Evolutionary conservation across 2,113 vertebrate genomes (phyloP), one percentile per base, ranked within the genome.

Genomic region (Ictalurus furcatus): DNA sequence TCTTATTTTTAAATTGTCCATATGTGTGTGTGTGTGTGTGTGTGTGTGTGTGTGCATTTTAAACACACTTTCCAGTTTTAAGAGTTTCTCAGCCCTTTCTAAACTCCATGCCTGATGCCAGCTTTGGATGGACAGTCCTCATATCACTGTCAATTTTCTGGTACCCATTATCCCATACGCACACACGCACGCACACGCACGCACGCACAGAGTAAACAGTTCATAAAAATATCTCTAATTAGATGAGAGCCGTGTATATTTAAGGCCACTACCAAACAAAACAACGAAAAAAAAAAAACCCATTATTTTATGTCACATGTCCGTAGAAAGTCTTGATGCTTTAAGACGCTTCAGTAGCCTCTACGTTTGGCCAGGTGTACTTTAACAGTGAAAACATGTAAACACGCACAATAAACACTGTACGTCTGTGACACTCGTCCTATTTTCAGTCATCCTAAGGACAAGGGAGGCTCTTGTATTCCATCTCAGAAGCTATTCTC

Each of bases 261-360:
- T 98, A 99, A 98, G 97, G 98, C 98, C 97, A 98, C 97, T 95
- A 95, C 91, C 93, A 93, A 93, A 94, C 96, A 95, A 96, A 96
- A 95, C 95, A 93, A 90, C 91, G 91, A 94, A 87, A 88, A 85
- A 44, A 85, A 44, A 78, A 83, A 58, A 48, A 7, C 21, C 81
- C 28, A 71, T 54, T 44, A 63, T 83, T 85, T 85, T 52, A 92
- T 89, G 85, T 91, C 79, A 87, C 69, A 30, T 85, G 79, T 88
- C 88, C 87, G 89, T 61, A 44, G 44, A 52, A 79, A 28, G 30
- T 76, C n/a, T 84, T 71, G 17, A 71, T 58, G 13, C 4, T 40
- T 44, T 28, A n/a, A 84, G 63, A 78, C 56, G 16, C 25, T 80
- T 61, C 58, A 11, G 67, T 52, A 80, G 11, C 63, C 54, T 63